Percentiles rank a stretch among this genome's conserved stretches.
Conservation (phyloP, 64 coral and sea anemone species). For the Montipora foliosa region DNA sequence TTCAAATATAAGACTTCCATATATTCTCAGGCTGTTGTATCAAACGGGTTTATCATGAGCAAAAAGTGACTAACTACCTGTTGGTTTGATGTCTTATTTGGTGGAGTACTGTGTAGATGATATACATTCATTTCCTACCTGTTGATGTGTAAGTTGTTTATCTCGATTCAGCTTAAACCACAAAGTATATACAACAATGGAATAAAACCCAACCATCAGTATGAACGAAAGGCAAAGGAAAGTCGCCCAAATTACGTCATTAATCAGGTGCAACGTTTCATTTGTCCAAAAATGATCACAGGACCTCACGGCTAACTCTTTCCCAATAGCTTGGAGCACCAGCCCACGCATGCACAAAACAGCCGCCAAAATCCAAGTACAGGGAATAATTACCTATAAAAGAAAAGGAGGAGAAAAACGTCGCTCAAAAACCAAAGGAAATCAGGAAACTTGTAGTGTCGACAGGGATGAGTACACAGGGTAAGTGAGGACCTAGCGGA, state of each 20-base stretch:
- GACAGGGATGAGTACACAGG: too few relatives aligned
- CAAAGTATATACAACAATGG: slow-evolving; percentile 27
- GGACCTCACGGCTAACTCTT: background rate
- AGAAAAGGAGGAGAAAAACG: too few relatives aligned
- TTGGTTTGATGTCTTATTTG: too few relatives aligned
- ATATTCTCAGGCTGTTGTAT: too few relatives aligned
- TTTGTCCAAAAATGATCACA: slow-evolving; percentile 11
- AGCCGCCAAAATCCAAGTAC: background rate
- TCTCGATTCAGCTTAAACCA: slow-evolving; percentile 31
- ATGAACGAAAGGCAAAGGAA: slow-evolving; percentile 17
- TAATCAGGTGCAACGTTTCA: background rate
- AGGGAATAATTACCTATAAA: background rate
- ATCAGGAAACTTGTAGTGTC: too few relatives aligned
- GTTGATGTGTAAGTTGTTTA: background rate
- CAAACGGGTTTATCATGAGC: too few relatives aligned
- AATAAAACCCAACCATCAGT: slow-evolving; percentile 28
- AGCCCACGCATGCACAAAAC: background rate
- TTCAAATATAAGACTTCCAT: too few relatives aligned
- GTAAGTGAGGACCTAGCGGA: too few relatives aligned
- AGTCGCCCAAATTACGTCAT: background rate
- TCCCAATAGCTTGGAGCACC: background rate
- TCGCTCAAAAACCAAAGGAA: too few relatives aligned
- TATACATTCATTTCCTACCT: too few relatives aligned
- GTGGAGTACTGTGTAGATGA: too few relatives aligned
- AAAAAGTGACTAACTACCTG: too few relatives aligned